phyloP scores from a whole-genome alignment of 2,888 invertebrate genomes.

The Galerucella nymphaeae region DNA sequence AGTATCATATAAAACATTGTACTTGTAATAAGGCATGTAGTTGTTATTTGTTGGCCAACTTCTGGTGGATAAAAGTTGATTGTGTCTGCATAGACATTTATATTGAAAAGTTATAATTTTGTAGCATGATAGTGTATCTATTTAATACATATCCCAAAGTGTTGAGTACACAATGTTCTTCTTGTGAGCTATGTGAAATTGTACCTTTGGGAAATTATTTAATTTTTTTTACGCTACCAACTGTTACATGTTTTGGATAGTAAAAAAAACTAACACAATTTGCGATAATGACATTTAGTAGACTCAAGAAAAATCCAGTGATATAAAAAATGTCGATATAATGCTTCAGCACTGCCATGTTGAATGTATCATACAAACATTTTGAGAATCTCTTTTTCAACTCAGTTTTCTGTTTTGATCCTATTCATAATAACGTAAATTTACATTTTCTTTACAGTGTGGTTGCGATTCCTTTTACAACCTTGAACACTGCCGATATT shows the following conservation, averaged over 20 bases:
- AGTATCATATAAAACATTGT: too few relatives aligned
- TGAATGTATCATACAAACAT: too few relatives aligned
- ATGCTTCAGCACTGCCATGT: too few relatives aligned
- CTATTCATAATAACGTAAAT: not conserved
- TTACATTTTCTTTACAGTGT: constrained; percentile 67
- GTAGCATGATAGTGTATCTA: not conserved
- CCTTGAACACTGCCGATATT: constrained; percentile 72
- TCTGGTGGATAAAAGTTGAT: too few relatives aligned
- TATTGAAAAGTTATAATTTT: not conserved
- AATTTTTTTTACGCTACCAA: constrained; percentile 11
- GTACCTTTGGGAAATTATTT: constrained; percentile 46
- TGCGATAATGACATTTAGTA: not conserved
- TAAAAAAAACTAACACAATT: not conserved
- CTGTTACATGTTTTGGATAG: not conserved
- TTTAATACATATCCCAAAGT: constrained; percentile 39
- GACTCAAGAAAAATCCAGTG: not conserved
- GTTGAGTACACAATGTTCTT: constrained; percentile 48
- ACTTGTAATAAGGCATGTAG: too few relatives aligned
- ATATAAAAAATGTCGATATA: too few relatives aligned
- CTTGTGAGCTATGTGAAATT: constrained; percentile 46
- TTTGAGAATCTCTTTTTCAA: too few relatives aligned
- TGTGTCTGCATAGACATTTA: not conserved
- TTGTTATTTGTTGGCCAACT: too few relatives aligned
- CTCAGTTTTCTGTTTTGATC: too few relatives aligned
- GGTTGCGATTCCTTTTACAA: constrained; percentile 67